Percentiles rank a stretch among this genome's conserved stretches.
Evolutionary conservation across 2,797 vertebrate species (phyloP).

Genomic region (Denticeps clupeoides): DNA sequence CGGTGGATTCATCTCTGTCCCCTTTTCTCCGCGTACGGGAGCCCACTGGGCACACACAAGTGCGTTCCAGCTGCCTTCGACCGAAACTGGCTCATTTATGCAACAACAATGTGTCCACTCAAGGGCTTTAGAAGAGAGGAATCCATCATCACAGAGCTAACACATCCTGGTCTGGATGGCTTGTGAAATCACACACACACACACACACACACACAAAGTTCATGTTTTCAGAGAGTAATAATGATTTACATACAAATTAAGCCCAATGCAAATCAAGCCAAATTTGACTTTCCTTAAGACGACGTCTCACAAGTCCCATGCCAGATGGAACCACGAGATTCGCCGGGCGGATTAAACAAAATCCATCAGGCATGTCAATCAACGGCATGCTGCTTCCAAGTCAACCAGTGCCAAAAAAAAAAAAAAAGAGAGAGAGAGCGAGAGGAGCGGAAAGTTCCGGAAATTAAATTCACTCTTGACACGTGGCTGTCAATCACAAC

Average conservation of each 20-base stretch:
- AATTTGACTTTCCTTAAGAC: conserved; percentile 26
- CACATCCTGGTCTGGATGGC: too few relatives aligned
- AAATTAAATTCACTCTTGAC: conserved; percentile 11
- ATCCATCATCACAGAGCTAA: too few relatives aligned
- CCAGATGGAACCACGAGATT: conserved; percentile 32
- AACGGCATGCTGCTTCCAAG: conserved; percentile 24
- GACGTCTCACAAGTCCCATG: conserved; percentile 23
- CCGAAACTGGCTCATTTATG: too few relatives aligned
- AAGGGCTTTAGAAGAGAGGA: too few relatives aligned
- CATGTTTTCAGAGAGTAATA: conserved; percentile 30
- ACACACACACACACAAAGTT: too few relatives aligned
- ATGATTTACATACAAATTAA: conserved; percentile 54
- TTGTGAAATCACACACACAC: too few relatives aligned
- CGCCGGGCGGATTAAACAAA: conserved; percentile 30
- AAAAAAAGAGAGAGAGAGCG: too few relatives aligned
- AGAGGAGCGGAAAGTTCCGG: background rate
- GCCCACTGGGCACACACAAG: too few relatives aligned
- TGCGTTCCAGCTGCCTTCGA: too few relatives aligned
- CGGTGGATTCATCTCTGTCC: too few relatives aligned
- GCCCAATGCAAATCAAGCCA: conserved; percentile 42
- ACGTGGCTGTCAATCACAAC: conserved; percentile 22
- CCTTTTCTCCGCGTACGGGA: too few relatives aligned
- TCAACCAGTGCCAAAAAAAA: conserved; percentile 8
- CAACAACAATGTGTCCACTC: too few relatives aligned
- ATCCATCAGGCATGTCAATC: conserved; percentile 41